Percentiles rank a stretch among this genome's conserved stretches.
phyloP scores from a whole-genome alignment of 2,113 vertebrate species.

The Carassius carassius region DNA sequence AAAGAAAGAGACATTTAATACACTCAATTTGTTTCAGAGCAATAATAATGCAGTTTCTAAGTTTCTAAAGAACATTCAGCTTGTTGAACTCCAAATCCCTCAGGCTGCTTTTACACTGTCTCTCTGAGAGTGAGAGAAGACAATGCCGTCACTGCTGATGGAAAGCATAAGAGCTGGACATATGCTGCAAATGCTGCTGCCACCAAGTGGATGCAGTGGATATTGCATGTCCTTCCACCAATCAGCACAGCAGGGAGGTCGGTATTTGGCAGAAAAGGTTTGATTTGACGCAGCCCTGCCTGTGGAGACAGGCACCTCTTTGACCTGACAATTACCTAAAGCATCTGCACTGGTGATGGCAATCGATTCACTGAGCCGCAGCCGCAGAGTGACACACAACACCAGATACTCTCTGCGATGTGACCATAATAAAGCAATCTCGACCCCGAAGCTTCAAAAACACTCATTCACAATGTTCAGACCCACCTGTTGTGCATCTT shows the following conservation, averaged over 20 bases:
- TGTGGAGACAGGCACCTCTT: slow-evolving; percentile 38
- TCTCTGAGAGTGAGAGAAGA: slow-evolving; percentile 12
- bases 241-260: slow-evolving; percentile 24
- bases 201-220: slow-evolving; percentile 53
- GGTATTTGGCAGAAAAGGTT: slow-evolving; percentile 16
- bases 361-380: slow-evolving; percentile 35
- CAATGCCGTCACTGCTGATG: slow-evolving; percentile 1
- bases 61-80: slow-evolving; percentile 17
- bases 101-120: slow-evolving; percentile 30
- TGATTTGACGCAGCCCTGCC: slow-evolving; percentile 13
- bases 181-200: slow-evolving; percentile 53
- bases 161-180: slow-evolving; percentile 22
- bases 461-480: neutral
- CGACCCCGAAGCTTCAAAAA: neutral
- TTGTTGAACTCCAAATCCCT: slow-evolving; percentile 1
- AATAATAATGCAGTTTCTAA: slow-evolving; percentile 26
- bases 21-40: slow-evolving; percentile 9
- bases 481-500: slow-evolving; percentile 96
- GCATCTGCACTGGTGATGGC: slow-evolving; percentile 17
- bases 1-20: neutral
- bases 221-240: slow-evolving; percentile 35
- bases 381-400: slow-evolving; percentile 1
- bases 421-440: slow-evolving; percentile 28
- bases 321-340: slow-evolving; percentile 45
- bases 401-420: slow-evolving; percentile 16